Evolutionary conservation across 2,888 invertebrate genomes (phyloP).

Genomic region (Pinctada fucata): DNA sequence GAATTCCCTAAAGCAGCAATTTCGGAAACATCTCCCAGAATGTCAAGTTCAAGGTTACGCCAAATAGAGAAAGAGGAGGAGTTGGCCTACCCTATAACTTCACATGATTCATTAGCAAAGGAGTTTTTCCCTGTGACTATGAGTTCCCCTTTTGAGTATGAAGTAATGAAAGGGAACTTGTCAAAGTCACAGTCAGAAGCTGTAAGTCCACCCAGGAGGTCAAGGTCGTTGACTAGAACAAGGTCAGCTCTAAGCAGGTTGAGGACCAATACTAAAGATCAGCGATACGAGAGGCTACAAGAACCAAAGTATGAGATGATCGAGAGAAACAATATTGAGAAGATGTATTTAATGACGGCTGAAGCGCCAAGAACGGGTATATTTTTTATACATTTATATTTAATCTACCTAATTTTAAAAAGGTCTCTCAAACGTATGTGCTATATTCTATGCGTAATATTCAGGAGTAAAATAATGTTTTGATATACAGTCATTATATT

Average conservation of each 20-base stretch:
- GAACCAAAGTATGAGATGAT: slow-evolving; percentile 28
- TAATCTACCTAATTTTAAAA: neutral
- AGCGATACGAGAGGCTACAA: slow-evolving; percentile 10
- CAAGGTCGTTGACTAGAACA: slow-evolving; percentile 34
- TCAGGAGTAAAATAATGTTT: slow-evolving; percentile 2
- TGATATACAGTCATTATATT: neutral
- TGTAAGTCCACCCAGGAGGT: slow-evolving; percentile 35
- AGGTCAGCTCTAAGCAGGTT: slow-evolving; percentile 42
- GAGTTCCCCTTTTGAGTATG: slow-evolving; percentile 43
- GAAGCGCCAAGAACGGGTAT: slow-evolving; percentile 57
- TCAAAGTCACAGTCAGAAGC: slow-evolving; percentile 39
- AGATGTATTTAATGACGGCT: slow-evolving; percentile 50
- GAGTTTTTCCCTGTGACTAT: slow-evolving; percentile 51
- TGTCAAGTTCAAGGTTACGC: neutral
- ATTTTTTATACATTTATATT: neutral
- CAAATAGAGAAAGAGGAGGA: slow-evolving; percentile 23
- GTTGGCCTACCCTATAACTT: slow-evolving; percentile 36
- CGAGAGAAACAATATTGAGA: slow-evolving; percentile 50
- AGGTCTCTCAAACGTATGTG: neutral
- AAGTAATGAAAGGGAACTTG: slow-evolving; percentile 27
- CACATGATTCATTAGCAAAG: slow-evolving; percentile 31
- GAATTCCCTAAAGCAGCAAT: slow-evolving; percentile 14
- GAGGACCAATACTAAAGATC: slow-evolving; percentile 7
- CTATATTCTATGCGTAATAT: neutral
- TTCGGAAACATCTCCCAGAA: neutral